These are phyloP conservation scores for Steinernema scapterisci DNA, from an alignment of 2,888 invertebrate species.

Conservation along the genomic window DNA sequence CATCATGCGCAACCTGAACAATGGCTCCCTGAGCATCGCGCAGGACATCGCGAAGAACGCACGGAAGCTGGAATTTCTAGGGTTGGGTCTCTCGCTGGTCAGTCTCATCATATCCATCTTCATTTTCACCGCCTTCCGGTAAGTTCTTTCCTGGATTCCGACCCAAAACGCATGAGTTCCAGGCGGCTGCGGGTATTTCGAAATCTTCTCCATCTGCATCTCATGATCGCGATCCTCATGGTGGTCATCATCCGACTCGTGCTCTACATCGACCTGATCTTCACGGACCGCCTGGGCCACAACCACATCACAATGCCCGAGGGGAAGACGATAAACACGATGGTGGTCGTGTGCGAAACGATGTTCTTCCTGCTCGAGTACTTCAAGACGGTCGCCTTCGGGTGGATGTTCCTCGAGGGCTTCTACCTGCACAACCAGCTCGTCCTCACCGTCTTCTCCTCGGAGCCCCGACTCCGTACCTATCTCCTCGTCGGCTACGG, in stretches of 20 bases:
- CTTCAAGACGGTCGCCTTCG: constrained; percentile 85
- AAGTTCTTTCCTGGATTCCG: constrained; percentile 70
- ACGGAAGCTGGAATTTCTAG: constrained; percentile 80
- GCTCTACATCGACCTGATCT: constrained; percentile 70
- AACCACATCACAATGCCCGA: constrained; percentile 59
- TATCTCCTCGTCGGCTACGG: constrained; percentile 70
- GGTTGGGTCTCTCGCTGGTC: constrained; percentile 79
- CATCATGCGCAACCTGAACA: constrained; percentile 64
- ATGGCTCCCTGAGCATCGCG: constrained; percentile 75
- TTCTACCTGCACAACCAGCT: constrained; percentile 82
- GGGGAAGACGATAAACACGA: constrained; percentile 69
- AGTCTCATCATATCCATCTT: constrained; percentile 78
- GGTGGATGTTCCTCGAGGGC: constrained; percentile 97
- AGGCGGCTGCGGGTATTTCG: constrained; percentile 71
- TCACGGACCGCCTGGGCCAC: constrained; percentile 65
- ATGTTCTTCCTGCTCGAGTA: constrained; percentile 84
- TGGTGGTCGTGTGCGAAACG: constrained; percentile 77
- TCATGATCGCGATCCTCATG: constrained; percentile 71
- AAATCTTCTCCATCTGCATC: constrained; percentile 70
- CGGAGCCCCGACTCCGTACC: constrained; percentile 68
- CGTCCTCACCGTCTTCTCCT: constrained; percentile 74
- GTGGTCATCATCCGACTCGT: constrained; percentile 70
- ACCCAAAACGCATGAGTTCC: constrained; percentile 40
- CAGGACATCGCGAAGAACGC: constrained; percentile 81
- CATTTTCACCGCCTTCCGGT: constrained; percentile 84